These are phyloP conservation scores for Dromaius novaehollandiae DNA, from an alignment of 2,113 vertebrate species.

Conservation along the genomic window DNA sequence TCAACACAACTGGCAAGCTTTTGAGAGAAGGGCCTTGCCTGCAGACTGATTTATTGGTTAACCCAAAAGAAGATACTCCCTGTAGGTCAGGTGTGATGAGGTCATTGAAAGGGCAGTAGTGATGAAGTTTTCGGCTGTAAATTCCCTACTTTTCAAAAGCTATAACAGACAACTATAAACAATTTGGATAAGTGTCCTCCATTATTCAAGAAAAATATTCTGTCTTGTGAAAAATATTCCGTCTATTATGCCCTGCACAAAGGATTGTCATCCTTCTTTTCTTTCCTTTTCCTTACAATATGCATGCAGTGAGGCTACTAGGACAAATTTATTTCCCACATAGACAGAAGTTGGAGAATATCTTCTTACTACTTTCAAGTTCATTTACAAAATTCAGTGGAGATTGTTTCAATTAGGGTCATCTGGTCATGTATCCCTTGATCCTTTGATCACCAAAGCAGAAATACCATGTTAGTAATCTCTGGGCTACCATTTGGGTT, in stretches of 20 bases:
- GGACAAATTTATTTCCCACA: neutral
- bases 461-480: constrained; percentile 64
- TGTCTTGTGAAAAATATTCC: neutral
- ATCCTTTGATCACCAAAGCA: constrained; percentile 66
- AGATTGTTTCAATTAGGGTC: constrained; percentile 71
- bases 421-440: constrained; percentile 65
- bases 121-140: constrained; percentile 46
- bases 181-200: constrained; percentile 33
- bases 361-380: constrained; percentile 42
- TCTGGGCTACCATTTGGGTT: constrained; percentile 71
- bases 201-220: constrained; percentile 30
- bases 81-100: constrained; percentile 67
- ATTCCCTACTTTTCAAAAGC: constrained; percentile 54
- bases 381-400: constrained; percentile 49
- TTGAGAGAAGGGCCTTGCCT: constrained; percentile 30
- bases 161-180: constrained; percentile 59
- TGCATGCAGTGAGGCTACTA: constrained; percentile 5
- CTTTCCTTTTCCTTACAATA: neutral
- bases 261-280: neutral
- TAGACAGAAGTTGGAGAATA: constrained; percentile 21
- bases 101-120: constrained; percentile 66
- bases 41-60: constrained; percentile 61
- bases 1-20: constrained; percentile 47
- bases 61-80: constrained; percentile 64
- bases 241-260: neutral